Base-by-base conservation (phyloP, 1,140 invertebrate species). In the Glossosoma conforme region DNA sequence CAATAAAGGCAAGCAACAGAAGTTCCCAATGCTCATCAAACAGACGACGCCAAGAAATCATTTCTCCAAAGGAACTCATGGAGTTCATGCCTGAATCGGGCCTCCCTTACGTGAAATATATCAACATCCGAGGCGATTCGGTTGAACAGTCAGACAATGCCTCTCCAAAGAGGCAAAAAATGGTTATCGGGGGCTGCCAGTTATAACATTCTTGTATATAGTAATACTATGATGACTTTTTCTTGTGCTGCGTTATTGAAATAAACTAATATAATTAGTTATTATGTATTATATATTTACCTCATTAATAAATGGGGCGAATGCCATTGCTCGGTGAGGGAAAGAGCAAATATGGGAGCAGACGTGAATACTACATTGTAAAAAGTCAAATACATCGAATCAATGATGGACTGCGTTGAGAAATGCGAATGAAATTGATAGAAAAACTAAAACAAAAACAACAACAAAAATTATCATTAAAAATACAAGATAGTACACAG, bases 291-390 rank as follows among this genome's bases (percentile, higher is more conserved):
- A n/a, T n/a, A n/a, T n/a, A 76, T 76, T 66, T 60, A 77, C 61
- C 70, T 68, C 40, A 89, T 63, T 1, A 93, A 70, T 17, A 69
- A 65, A 13, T 76, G 60, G 2, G 80, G 72, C 0, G 75, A 65
- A 60, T 80, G 79, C 38, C 83, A 75, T 58, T 90, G 86, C 56
- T 90, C 87, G 1, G 84, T 77, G 14, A 90, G 68, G 2, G 84
- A 80, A 44, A 83, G 86, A 1, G 84, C 55, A 6, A 90, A 64
- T 40, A 86, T 79, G 1, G 87, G 87, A 40, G 83, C 50, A 2
- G 84, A 80, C 0, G 86, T 85, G 60, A 87, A 89, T 15, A 87
- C 61, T 25, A 89, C 71, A 65, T 91, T 91, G 66, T 80, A 90
- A 32, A 83, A 66, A 45, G 86, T 87, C 24, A 91, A 68, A 59